Percentiles rank a stretch among this genome's conserved stretches.
Evolutionary conservation across 2,113 vertebrate species (phyloP).

Genomic region (Rhizomys pruinosus): DNA sequence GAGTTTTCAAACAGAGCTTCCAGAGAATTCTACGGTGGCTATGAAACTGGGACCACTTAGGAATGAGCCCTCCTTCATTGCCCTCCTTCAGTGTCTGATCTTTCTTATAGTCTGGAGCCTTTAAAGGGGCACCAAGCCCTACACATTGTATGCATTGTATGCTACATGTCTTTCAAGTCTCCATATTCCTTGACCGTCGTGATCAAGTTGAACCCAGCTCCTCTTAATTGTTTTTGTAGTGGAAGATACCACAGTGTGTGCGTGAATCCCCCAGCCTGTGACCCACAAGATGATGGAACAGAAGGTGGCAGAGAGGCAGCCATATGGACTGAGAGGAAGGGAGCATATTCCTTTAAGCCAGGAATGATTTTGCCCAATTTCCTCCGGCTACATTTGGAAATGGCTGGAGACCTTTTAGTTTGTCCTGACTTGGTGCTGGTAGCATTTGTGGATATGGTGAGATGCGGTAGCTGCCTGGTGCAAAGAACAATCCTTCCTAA

Average conservation of each 20-base stretch:
- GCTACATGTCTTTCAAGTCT: not conserved
- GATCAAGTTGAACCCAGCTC: not conserved
- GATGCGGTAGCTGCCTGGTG: not conserved
- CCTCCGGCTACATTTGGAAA: not conserved
- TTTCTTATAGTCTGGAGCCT: not conserved
- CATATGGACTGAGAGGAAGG: not conserved
- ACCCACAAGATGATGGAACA: not conserved
- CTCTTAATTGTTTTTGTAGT: not conserved
- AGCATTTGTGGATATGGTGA: not conserved
- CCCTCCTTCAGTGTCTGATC: not conserved
- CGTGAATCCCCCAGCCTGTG: not conserved
- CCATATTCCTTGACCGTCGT: not conserved
- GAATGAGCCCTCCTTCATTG: not conserved
- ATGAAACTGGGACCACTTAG: not conserved
- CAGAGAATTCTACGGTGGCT: not conserved
- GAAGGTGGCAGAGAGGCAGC: too few species aligned
- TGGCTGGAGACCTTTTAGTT: not conserved
- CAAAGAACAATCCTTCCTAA: not conserved
- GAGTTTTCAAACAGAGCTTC: conserved; percentile 2
- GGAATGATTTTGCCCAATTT: not conserved
- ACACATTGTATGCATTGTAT: not conserved
- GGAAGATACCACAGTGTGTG: not conserved
- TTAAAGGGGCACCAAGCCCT: not conserved
- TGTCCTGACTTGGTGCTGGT: not conserved
- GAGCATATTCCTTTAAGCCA: not conserved